A percentile compares a stretch with the other conserved stretches of the same genome.
Conservation (phyloP, 2,113 vertebrate genomes). For the Pterocles burchelli region DNA sequence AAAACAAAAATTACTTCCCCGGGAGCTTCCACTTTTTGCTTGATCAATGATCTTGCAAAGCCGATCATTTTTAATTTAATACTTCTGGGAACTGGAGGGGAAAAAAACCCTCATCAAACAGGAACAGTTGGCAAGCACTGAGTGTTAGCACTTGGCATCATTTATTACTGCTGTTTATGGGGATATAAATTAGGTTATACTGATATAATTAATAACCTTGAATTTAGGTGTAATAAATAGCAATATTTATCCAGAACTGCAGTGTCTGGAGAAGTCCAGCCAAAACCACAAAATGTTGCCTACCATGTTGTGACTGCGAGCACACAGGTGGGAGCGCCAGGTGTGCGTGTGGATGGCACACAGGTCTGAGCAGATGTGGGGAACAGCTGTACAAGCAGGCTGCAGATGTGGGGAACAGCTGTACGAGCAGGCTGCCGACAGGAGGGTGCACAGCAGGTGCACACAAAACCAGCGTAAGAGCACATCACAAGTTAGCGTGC, state of each 20-base stretch:
- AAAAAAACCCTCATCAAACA: conserved; percentile 36
- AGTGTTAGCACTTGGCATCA: conserved; percentile 72
- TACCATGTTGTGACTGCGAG: not conserved
- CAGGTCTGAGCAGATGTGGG: not conserved
- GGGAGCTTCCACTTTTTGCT: conserved; percentile 6
- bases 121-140: conserved; percentile 72
- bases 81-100: conserved; percentile 69
- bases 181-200: conserved; percentile 74
- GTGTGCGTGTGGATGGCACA: fast-evolving
- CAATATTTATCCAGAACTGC: conserved; percentile 52
- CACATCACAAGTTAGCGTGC: no score
- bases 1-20: conserved; percentile 25
- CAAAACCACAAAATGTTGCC: not conserved
- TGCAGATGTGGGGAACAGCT: not conserved
- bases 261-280: conserved; percentile 19
- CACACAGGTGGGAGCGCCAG: fast-evolving
- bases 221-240: conserved; percentile 75
- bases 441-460: not conserved
- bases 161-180: conserved; percentile 75
- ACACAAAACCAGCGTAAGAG: fast-evolving
- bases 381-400: not conserved
- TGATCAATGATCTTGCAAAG: conserved; percentile 71
- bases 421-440: not conserved
- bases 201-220: conserved; percentile 79
- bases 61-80: conserved; percentile 76